A percentile compares a stretch with the other conserved stretches of the same genome.
Evolutionary conservation across 2,113 vertebrate genomes (phyloP).

Genomic region (Lipophrys pholis): DNA sequence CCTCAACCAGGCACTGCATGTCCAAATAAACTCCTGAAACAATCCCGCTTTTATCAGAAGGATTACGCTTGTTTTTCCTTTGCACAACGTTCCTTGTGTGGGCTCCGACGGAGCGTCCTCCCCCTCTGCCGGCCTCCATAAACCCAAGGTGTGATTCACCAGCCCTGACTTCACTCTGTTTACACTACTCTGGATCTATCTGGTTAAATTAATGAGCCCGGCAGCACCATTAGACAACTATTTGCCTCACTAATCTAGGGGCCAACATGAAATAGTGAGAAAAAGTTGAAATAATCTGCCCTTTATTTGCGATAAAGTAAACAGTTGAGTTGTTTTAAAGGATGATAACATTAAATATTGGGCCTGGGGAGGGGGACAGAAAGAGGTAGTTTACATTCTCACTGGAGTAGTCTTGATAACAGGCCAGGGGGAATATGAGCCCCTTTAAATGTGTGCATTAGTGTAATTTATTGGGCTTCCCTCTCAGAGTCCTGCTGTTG

Average conservation of each 20-base stretch:
- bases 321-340: conserved; percentile 84
- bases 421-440: conserved; percentile 87
- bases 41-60: conserved; percentile 78
- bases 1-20: conserved; percentile 71
- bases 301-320: conserved; percentile 83
- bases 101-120: conserved; percentile 58
- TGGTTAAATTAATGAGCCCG: conserved; percentile 74
- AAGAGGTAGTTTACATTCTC: conserved; percentile 88
- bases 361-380: conserved; percentile 72
- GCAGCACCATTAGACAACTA: conserved; percentile 74
- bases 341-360: conserved; percentile 87
- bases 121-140: conserved; percentile 62
- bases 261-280: conserved; percentile 74
- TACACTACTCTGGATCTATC: conserved; percentile 77
- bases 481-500: conserved; percentile 75
- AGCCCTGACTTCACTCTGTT: conserved; percentile 69
- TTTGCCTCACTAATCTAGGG: conserved; percentile 73
- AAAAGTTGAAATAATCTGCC: conserved; percentile 79
- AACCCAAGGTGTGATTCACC: conserved; percentile 81
- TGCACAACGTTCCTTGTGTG: conserved; percentile 75
- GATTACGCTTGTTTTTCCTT: conserved; percentile 82
- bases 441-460: conserved; percentile 88
- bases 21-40: conserved; percentile 79
- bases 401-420: conserved; percentile 86
- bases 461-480: conserved; percentile 87